Base-by-base conservation (phyloP, 2,888 invertebrate species). In the Lomographa bimaculata region DNA sequence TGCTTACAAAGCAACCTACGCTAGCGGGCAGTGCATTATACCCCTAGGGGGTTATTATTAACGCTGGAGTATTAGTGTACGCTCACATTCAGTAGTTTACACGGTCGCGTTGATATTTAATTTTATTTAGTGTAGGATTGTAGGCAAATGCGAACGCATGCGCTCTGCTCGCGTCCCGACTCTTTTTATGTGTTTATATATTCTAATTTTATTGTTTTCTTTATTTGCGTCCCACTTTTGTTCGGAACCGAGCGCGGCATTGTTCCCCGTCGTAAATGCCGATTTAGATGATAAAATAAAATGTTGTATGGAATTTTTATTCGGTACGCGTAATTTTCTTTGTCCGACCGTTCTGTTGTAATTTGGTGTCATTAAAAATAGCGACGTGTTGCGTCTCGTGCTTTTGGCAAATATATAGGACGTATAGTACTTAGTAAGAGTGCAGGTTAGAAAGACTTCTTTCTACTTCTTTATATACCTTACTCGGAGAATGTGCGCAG, bases 141-240 rank as follows among this genome's bases (percentile, higher is more conserved):
- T 34, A 40, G 42, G 46, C 75, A 69, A 71, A 64, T 69, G 73
- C 66, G 73, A 65, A 62, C 77, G 81, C 83, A 79, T 77, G 83
- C 79, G 79, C 67, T 53, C 34, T 44, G 37, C 45, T 66, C 74
- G 71, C 71, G 71, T 80, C 84, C 77, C 80, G 77, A 77, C 76
- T 74, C 73, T 64, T 86, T 79, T 85, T 86, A 86, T 86, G 85
- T 85, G 86, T 87, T 85, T 86, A 84, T 85, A 79, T 87, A 89
- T 87, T 89, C 87, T 85, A 87, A 87, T 89, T 89, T 87, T 87
- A 89, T 89, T 89, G 89, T 89, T 84, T 87, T 86, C 87, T 85
- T 89, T 87, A 86, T 89, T 89, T 82, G 87, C 87, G 89, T 83
- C 79, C 87, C 87, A 89, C 89, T 89, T 89, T 87, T 84, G 86